Evolutionary conservation across 1,140 invertebrate genomes (phyloP), one percentile per base, ranked within the genome.

Genomic region (Dendrolimus kikuchii): DNA sequence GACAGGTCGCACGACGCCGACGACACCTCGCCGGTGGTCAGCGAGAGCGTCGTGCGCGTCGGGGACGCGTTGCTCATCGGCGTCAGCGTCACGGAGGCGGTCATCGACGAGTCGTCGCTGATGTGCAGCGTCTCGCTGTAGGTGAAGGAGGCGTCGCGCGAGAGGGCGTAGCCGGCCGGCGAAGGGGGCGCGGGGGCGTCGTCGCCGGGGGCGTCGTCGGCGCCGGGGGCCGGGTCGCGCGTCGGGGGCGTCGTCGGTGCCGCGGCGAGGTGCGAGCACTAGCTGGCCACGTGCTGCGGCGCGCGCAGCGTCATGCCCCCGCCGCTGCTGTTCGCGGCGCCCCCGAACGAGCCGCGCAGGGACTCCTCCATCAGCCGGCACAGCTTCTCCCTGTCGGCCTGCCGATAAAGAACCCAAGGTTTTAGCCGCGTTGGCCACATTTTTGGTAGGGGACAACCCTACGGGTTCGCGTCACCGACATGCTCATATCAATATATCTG

Each of bases 361-460:
- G 92, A 91, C 67, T 94, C 93, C 75, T 93, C 92, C 62, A 95
- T 93, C 47, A 94, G 85, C 43, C 87, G 86, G 41, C 92, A 90
- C 64, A 95, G 90, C 82, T 93, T 95, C 59, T 93, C 92, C 65
- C 90, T 89, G 78, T 93, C 92, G 57, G 89, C 88, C 90, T 91
- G 82, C 38, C 76, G 7, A 44, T n/a, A n/a, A n/a, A n/a, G n/a
- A n/a, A n/a, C n/a, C n/a, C n/a, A n/a, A n/a, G n/a, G n/a, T n/a
- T n/a, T n/a, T n/a, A n/a, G n/a, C n/a, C n/a, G n/a, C n/a, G n/a
- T n/a, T n/a, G n/a, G n/a, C n/a, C n/a, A n/a, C n/a, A n/a, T n/a
- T n/a, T n/a, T n/a, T n/a, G n/a, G n/a, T n/a, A n/a, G n/a, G n/a
- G n/a, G n/a, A n/a, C n/a, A n/a, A n/a, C n/a, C n/a, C n/a, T n/a